Conservation (phyloP, 1,140 invertebrate genomes). For the Pomacea maculata region DNA sequence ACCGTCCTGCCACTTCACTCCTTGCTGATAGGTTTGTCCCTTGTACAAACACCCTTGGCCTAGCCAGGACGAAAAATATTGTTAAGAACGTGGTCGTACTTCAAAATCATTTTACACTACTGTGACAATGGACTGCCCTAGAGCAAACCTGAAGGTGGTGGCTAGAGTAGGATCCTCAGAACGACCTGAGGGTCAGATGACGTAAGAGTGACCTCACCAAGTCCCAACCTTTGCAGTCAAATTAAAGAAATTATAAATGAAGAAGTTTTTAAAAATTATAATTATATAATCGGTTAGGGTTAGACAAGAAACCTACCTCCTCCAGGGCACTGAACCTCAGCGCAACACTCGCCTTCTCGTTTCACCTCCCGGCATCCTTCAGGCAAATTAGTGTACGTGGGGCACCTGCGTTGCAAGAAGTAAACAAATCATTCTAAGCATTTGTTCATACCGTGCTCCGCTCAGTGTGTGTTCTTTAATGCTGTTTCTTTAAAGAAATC, state of each 20-base stretch:
- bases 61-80: neutral
- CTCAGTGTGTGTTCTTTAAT: neutral
- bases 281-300: neutral
- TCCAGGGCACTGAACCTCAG: constrained; percentile 38
- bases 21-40: constrained; percentile 29
- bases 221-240: neutral
- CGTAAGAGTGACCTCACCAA: neutral
- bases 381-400: constrained; percentile 43
- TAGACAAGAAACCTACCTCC: constrained; percentile 4
- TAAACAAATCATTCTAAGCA: neutral
- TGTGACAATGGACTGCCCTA: neutral
- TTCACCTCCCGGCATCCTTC: constrained; percentile 37
- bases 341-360: constrained; percentile 45
- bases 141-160: neutral
- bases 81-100: too few relatives aligned
- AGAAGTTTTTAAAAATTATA: neutral
- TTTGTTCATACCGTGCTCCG: neutral
- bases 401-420: constrained; percentile 38
- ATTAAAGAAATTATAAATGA: neutral
- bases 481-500: neutral
- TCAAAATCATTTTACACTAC: too few relatives aligned
- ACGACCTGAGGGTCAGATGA: neutral
- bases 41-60: constrained; percentile 39
- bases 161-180: neutral
- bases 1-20: constrained; percentile 40